Percentiles rank a stretch among this genome's conserved stretches.
Conservation (phyloP, 53 echinoderm and acorn worm species). For the Stichopus horrens region DNA sequence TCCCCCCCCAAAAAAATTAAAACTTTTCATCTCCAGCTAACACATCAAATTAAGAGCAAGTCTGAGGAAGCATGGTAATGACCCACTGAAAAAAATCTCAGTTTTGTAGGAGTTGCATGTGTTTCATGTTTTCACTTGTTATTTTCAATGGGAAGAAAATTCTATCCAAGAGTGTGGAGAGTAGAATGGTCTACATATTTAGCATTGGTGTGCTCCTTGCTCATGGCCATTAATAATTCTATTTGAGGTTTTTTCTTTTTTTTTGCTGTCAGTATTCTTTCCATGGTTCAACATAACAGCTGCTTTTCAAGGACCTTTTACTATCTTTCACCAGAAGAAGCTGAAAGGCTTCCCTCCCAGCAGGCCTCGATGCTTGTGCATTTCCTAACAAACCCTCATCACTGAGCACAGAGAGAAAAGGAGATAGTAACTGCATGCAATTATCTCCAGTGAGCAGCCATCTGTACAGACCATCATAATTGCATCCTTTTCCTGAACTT, state of each 20-base stretch:
- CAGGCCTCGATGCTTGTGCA: constrained; percentile 35
- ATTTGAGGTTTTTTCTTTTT: background rate
- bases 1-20: no score
- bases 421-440: constrained; percentile 16
- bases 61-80: no score
- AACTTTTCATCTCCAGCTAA: no score
- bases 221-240: background rate
- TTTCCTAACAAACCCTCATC: background rate
- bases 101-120: no score
- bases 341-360: constrained; percentile 22
- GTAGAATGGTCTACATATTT: background rate
- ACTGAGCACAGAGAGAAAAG: background rate
- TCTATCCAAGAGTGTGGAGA: no score
- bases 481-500: constrained; percentile 42
- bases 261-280: background rate
- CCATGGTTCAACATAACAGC: background rate
- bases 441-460: constrained; percentile 38
- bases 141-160: no score
- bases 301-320: constrained; percentile 11
- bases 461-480: constrained; percentile 28
- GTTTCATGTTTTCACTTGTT: no score
- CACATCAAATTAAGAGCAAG: no score
- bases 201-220: background rate
- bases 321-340: background rate
- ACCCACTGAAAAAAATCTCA: no score